phyloP scores from a whole-genome alignment of 2,113 vertebrate species.

The Myxocyprinus asiaticus region DNA sequence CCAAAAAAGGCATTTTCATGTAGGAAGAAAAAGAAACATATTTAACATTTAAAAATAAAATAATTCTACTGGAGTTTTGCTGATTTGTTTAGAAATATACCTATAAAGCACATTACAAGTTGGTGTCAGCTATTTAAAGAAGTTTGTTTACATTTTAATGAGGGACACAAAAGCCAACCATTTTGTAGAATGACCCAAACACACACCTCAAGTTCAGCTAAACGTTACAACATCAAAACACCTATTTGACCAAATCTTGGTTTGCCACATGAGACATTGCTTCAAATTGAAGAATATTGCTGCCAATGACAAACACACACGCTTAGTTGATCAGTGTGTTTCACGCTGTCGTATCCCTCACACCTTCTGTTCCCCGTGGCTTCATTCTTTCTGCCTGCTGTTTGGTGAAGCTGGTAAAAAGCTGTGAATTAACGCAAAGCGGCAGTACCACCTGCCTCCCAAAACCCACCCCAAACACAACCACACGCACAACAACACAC shows the following conservation, averaged over 20 bases:
- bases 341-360: constrained; percentile 37
- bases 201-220: neutral
- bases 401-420: constrained; percentile 53
- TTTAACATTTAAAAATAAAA: too few species aligned
- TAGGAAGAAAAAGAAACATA: too few species aligned
- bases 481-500: too few species aligned
- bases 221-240: constrained; percentile 5
- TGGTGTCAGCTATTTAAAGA: too few species aligned
- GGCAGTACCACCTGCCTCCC: constrained; percentile 52
- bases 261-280: neutral
- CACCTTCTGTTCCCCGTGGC: constrained; percentile 50
- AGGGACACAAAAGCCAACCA: neutral
- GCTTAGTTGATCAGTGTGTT: constrained; percentile 29
- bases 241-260: neutral
- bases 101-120: too few species aligned
- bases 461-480: neutral
- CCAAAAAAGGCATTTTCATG: too few species aligned
- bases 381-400: constrained; percentile 42
- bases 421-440: constrained; percentile 52
- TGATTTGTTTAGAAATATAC: too few species aligned
- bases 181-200: neutral
- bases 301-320: neutral
- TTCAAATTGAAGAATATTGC: neutral
- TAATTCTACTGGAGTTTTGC: too few species aligned
- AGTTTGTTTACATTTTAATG: too few species aligned